Base-by-base conservation (phyloP, 2,888 invertebrate genomes). In the Peribatodes rhomboidaria region DNA sequence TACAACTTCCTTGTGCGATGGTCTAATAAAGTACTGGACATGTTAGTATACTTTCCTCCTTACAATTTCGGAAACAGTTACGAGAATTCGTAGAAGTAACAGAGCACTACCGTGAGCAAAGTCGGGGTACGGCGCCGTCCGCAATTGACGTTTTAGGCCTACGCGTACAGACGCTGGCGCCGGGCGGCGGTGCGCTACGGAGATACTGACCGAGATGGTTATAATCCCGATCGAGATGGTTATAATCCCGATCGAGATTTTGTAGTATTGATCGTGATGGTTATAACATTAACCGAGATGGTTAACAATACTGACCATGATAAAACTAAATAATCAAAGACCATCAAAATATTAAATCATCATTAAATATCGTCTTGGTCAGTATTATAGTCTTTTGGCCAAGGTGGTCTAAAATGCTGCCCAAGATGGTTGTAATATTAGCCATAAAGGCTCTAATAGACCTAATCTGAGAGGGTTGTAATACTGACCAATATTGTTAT, bases 81-180 rank as follows among this genome's bases (percentile, higher is more conserved):
- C 84, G 83, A 84, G 75, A 81, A 84, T 85, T 84, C 81, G 83
- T 82, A 79, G 69, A 75, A 76, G 80, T 74, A 76, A 77, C 81
- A 81, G 81, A 86, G 81, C 89, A 88, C 90, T 86, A 86, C 90
- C 90, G 87, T 92, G 92, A 92, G 92, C 92, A 93, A 90, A 87
- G 89, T 86, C 88, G 87, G 80, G 84, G 83, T 84, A 77, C 80
- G 88, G 89, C 91, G 91, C 88, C 90, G 87, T 88, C 83, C 86
- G 81, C 87, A 92, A 93, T 93, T 93, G 92, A 93, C 92, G 91
- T 87, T 83, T 90, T 91, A 91, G 92, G 92, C 92, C 90, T 85
- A 84, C 87, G 88, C 88, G 86, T 82, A 76, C 82, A 78, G 77
- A 77, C 82, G 72, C 69, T 71, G 78, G 78, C 73, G 81, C 67